Evolutionary conservation across 1,140 invertebrate genomes (phyloP).

Genomic region (Lethrus apterus): DNA sequence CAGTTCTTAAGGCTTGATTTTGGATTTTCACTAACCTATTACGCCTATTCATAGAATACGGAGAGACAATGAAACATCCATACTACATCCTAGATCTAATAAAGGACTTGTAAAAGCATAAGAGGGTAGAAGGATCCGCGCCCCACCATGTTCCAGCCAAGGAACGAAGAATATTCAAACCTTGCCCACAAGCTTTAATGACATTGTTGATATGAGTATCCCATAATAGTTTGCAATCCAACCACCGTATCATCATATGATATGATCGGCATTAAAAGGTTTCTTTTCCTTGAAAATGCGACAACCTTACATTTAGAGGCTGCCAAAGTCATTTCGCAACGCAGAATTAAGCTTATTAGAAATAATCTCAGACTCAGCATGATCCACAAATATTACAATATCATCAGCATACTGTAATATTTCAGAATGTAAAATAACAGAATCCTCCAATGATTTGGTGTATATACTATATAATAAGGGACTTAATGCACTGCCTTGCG

Average conservation of each 20-base stretch:
- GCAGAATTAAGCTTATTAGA: no score
- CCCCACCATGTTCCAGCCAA: background rate
- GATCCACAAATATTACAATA: background rate
- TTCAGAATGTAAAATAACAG: background rate
- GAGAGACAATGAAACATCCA: background rate
- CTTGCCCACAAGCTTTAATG: background rate
- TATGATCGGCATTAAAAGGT: no score
- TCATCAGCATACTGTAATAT: slow-evolving; percentile 3
- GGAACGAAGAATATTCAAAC: background rate
- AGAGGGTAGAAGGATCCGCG: background rate
- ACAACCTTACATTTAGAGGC: no score
- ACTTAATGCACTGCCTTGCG: background rate
- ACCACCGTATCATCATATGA: no score
- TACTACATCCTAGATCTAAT: slow-evolving; percentile 1
- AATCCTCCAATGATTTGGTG: background rate
- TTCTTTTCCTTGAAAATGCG: no score
- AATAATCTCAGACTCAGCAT: no score
- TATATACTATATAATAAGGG: background rate
- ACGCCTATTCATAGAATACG: background rate
- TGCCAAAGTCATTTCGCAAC: no score
- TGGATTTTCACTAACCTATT: background rate
- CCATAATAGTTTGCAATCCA: background rate
- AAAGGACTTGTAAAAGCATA: background rate
- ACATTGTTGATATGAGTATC: background rate
- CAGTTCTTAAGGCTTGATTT: background rate